Percentiles rank a stretch among this genome's conserved stretches.
Conservation (phyloP, 2,888 invertebrate species). For the Lochmaea capreae region DNA sequence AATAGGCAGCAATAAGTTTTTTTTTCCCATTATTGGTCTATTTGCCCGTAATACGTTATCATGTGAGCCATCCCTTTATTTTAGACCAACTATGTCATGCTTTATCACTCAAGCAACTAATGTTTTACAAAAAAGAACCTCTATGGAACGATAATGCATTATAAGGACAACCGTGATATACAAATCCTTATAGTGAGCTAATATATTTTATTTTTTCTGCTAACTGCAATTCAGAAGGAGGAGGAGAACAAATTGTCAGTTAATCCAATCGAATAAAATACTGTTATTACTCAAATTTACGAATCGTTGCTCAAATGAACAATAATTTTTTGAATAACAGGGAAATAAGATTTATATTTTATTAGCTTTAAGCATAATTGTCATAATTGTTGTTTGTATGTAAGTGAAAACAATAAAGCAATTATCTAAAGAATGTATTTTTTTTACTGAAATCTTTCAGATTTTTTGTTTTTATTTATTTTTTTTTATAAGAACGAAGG, state of each 20-base stretch:
- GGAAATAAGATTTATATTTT: constrained; percentile 2
- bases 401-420: not conserved
- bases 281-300: not conserved
- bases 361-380: not conserved
- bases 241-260: no score
- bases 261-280: not conserved
- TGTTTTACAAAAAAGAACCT: no score
- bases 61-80: no score
- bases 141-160: no score
- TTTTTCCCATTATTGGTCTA: no score
- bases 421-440: not conserved
- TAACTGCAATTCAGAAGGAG: not conserved
- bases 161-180: no score
- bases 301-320: not conserved
- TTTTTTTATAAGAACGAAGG: no score
- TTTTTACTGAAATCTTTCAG: not conserved
- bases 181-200: not conserved
- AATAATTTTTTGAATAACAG: not conserved
- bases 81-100: no score
- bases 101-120: no score
- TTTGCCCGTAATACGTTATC: no score
- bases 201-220: not conserved
- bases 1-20: no score
- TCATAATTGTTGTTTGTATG: not conserved
- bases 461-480: no score